Conservation (phyloP, 2,113 vertebrate genomes). For the Oreotrochilus melanogaster region DNA sequence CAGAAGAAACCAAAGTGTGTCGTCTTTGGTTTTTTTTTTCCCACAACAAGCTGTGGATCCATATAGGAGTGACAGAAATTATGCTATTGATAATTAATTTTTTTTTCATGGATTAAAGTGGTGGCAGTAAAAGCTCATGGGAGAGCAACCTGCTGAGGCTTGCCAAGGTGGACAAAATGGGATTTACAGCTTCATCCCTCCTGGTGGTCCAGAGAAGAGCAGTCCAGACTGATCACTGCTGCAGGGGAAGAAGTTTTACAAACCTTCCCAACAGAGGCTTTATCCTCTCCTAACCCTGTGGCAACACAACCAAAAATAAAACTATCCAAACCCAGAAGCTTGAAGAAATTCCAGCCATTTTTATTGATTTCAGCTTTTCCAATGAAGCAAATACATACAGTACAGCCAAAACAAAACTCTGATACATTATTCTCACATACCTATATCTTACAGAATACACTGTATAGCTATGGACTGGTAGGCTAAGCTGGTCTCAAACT, state of each 20-base stretch:
- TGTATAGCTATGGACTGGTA: conserved; percentile 46
- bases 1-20: background rate
- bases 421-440: conserved; percentile 49
- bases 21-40: background rate
- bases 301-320: background rate
- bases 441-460: conserved; percentile 70
- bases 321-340: background rate
- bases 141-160: background rate
- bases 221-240: background rate
- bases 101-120: background rate
- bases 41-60: background rate
- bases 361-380: conserved; percentile 75
- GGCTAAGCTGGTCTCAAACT: conserved; percentile 29
- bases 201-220: background rate
- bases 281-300: background rate
- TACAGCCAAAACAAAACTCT: conserved; percentile 64
- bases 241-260: background rate
- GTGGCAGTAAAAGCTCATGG: background rate
- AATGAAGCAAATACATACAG: conserved; percentile 74
- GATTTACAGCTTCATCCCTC: background rate
- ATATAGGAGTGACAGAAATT: background rate
- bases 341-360: conserved; percentile 63
- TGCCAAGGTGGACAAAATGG: background rate
- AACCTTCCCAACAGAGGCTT: background rate
- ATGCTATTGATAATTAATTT: background rate